Base-by-base conservation (phyloP, 2,797 vertebrate species). In the Lacerta bilineata region DNA sequence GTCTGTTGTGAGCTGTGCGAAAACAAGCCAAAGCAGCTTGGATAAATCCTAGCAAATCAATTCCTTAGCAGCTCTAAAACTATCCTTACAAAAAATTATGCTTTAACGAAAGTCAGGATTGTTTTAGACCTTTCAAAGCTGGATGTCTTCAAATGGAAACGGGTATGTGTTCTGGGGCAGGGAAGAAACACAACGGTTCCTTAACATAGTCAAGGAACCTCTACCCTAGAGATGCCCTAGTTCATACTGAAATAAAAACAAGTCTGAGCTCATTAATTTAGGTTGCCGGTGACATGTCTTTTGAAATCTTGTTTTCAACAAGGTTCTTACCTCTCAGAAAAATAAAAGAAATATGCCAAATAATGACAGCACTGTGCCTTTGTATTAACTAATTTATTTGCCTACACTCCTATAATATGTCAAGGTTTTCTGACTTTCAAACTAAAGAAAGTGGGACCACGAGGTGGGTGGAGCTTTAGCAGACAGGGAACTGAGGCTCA, bases 261-360 rank as follows among this genome's bases (percentile, higher is more conserved):
- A 66, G 10, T 76, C 87, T 86, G 0, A 1, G 88, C 86, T 74
- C 36, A 72, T 29, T 82, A 27, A 0, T 91, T 33, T 86, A 41
- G 46, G n/a, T 90, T 78, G 93, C 33, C 2, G 66, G 3, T 82
- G 1, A 33, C 17, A 25, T 36, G 25, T 8, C 11, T 29, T 87
- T 79, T 72, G 2, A 20, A 72, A 7, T 17, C 68, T 61, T 89
- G 43, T 72, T 91, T 69, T 80, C 41, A 90, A 43, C 25, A 85
- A 84, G 61, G 84, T 74, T 89, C 33, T 92, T 90, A 23, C 68
- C 55, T 36, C 0, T 64, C 43, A 0, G 69, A 94, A 61, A 0
- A 69, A 94, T 91, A 36, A 71, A 91, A 80, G 83, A 88, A 86
- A 72, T 93, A 29, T 55, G 3, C 41, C 88, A 72, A 90, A 75